Evolutionary conservation across 2,797 vertebrate species (phyloP), one percentile per base, ranked within the genome.

Genomic region (Silurus lanzhouensis): DNA sequence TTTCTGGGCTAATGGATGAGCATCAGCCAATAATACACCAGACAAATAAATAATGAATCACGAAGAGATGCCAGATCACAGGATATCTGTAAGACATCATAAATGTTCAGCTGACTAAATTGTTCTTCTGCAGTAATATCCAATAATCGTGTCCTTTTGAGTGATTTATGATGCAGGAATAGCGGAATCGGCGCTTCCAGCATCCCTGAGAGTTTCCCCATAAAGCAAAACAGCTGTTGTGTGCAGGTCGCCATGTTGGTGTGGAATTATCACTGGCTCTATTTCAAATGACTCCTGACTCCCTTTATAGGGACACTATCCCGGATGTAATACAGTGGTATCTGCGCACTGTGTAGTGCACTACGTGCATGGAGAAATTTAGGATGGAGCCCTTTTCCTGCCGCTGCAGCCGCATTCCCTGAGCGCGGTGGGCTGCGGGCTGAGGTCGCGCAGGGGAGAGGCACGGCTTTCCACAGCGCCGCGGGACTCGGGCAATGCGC

Each of bases 201-300:
- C 82, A 81, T 79, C 87, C 82, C 67, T 83, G 60, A 79, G 86
- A 79, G 86, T 86, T 81, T 74, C 55, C 82, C 60, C 68, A 67
- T 87, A 72, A 82, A 87, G 66, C 60, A 84, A 86, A 89, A 87
- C 85, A 90, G 86, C 88, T 89, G 81, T 85, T 82, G 75, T 83
- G 76, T 63, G 64, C 63, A 48, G 38, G 70, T 68, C 86, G 79
- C 86, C 86, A 89, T 89, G 85, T 87, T 86, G 57, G 82, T 87
- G 67, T 82, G 84, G 82, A 68, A 86, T 76, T 89, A 81, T 87
- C 20, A 31, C 57, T 67, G 82, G 72, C 46, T 17, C 55, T 0
- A 17, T 38, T 67, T 38, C 83, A 67, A 84, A 84, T 77, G 0
- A 67, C 60, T 58, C 2, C 57, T 5, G 20, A 7, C n/a, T 77